Evolutionary conservation across 2,797 vertebrate species (phyloP).

Genomic region (Margarornis squamiger): DNA sequence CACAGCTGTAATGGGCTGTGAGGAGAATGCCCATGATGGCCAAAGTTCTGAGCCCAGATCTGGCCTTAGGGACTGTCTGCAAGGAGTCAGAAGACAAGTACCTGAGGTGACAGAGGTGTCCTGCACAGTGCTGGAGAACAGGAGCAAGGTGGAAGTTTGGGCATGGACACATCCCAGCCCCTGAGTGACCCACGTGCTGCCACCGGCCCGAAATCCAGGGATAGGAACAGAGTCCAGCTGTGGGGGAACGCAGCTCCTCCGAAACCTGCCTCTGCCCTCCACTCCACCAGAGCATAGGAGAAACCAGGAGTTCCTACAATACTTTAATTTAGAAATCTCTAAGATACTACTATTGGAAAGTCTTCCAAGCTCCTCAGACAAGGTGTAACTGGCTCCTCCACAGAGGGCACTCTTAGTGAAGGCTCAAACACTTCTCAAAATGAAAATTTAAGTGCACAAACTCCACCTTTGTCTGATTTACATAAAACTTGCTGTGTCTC

Average conservation of each 20-base stretch:
- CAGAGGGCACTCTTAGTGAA: background rate
- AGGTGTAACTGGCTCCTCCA: background rate
- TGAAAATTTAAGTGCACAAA: background rate
- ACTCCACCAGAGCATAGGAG: background rate
- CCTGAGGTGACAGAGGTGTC: background rate
- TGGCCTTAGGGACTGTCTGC: background rate
- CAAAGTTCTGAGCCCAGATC: background rate
- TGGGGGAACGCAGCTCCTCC: rapidly evolving
- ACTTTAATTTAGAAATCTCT: background rate
- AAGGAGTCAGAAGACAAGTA: background rate
- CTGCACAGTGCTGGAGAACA: background rate
- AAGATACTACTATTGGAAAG: background rate
- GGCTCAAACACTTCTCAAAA: background rate
- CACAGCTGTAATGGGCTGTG: background rate
- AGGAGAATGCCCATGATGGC: background rate
- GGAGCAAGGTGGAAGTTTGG: background rate
- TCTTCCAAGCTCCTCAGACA: background rate
- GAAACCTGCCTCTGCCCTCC: background rate
- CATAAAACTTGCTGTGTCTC: background rate
- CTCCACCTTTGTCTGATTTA: background rate
- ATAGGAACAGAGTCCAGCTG: background rate
- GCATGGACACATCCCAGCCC: background rate
- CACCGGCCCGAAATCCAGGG: background rate
- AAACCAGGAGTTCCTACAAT: background rate
- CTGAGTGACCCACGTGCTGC: background rate